Conservation (phyloP, 2,888 invertebrate genomes). For the Cetonia aurata region DNA sequence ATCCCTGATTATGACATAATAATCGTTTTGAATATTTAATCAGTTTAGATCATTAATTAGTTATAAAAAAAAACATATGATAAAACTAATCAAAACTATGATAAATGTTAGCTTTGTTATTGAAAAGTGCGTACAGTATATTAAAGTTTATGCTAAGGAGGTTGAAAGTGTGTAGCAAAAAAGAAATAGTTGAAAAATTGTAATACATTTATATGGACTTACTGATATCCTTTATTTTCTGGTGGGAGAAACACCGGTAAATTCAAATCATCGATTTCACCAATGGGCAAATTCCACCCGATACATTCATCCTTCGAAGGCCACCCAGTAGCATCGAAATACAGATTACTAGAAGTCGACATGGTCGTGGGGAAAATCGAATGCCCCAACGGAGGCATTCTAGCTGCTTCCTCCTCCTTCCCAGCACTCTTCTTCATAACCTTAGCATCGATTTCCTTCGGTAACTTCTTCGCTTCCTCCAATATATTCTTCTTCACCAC, state of each 20-base stretch:
- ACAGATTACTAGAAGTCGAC: constrained; percentile 67
- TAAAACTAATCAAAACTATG: too few relatives aligned
- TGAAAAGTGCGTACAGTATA: too few relatives aligned
- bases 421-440: not conserved
- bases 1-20: too few relatives aligned
- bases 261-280: constrained; percentile 69
- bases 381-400: constrained; percentile 55
- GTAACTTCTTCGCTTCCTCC: constrained; percentile 33
- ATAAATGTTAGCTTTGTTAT: too few relatives aligned
- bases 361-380: constrained; percentile 68
- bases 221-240: constrained; percentile 84
- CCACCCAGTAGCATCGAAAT: constrained; percentile 72
- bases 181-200: constrained; percentile 14
- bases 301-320: constrained; percentile 69
- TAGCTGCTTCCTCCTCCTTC: constrained; percentile 41
- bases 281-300: constrained; percentile 64
- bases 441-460: constrained; percentile 21
- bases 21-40: too few relatives aligned
- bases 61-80: too few relatives aligned
- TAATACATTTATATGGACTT: constrained; percentile 58
- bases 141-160: too few relatives aligned
- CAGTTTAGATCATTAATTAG: too few relatives aligned
- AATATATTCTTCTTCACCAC: constrained; percentile 37
- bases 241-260: constrained; percentile 80
- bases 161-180: too few relatives aligned